Conservation (phyloP, 2,113 vertebrate species). For the Datnioides undecimradiatus region DNA sequence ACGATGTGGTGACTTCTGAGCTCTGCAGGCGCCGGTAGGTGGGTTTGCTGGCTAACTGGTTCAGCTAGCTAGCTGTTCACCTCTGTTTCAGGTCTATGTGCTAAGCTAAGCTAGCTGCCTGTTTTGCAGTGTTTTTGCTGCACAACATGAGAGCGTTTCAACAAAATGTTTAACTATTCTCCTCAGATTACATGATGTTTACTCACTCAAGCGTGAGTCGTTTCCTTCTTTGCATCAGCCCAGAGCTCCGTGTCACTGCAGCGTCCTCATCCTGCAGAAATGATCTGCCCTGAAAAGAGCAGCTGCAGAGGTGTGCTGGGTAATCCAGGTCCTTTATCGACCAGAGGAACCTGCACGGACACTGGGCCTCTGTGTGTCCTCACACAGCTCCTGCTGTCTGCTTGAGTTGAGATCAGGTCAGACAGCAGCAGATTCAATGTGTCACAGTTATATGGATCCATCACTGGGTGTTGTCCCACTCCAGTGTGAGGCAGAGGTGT, state of each 20-base stretch:
- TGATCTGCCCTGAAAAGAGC: not conserved
- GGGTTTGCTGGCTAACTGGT: too few species aligned
- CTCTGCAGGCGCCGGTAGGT: too few species aligned
- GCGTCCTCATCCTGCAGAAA: not conserved
- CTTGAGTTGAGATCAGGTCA: slow-evolving; percentile 39
- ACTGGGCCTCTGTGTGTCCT: not conserved
- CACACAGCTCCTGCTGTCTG: not conserved
- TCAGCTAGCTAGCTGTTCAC: too few species aligned
- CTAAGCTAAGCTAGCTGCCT: too few species aligned
- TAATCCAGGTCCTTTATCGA: slow-evolving; percentile 23
- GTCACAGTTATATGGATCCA: slow-evolving; percentile 64
- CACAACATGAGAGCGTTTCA: too few species aligned
- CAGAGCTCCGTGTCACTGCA: not conserved
- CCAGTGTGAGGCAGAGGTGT: slow-evolving; percentile 38
- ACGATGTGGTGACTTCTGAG: too few species aligned
- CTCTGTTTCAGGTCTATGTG: too few species aligned
- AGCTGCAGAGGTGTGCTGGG: not conserved
- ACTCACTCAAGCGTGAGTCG: not conserved
- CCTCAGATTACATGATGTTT: not conserved
- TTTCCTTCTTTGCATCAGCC: not conserved
- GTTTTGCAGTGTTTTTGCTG: too few species aligned
- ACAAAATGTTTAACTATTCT: not conserved
- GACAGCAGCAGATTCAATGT: slow-evolving; percentile 60
- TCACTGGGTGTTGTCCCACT: slow-evolving; percentile 38
- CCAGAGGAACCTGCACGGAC: not conserved